Evolutionary conservation across 2,888 invertebrate genomes (phyloP).

Genomic region (Atrina japonica): DNA sequence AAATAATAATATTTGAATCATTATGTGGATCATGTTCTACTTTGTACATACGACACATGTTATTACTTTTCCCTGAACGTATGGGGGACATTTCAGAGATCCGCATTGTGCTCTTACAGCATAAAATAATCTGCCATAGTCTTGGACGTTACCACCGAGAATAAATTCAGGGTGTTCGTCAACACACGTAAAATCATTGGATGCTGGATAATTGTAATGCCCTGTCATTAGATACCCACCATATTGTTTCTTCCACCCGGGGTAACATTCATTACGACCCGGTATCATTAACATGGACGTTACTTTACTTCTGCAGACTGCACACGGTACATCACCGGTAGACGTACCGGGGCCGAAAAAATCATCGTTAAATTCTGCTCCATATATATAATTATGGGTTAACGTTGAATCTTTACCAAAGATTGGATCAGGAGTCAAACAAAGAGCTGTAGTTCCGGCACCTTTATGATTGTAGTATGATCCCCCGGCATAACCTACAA

Average conservation of each 20-base stretch:
- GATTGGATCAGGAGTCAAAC: too few species aligned
- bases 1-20: too few species aligned
- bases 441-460: too few species aligned
- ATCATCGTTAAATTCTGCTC: constrained; percentile 19
- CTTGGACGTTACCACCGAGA: constrained; percentile 13
- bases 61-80: constrained; percentile 31
- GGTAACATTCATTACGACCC: constrained; percentile 11
- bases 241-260: constrained; percentile 14
- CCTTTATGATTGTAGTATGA: too few species aligned
- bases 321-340: constrained; percentile 21
- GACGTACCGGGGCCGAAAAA: constrained; percentile 11
- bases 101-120: constrained; percentile 39
- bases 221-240: constrained; percentile 14
- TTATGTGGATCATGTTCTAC: too few species aligned
- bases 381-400: constrained; percentile 6
- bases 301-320: constrained; percentile 15
- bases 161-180: too few species aligned
- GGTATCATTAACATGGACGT: constrained; percentile 16
- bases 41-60: constrained; percentile 46
- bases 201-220: neutral
- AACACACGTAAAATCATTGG: constrained; percentile 35
- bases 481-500: too few species aligned
- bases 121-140: constrained; percentile 40
- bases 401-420: too few species aligned
- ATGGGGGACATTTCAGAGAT: constrained; percentile 41